Conservation (phyloP, 2,797 vertebrate genomes). For the Rhynchotus rufescens region DNA sequence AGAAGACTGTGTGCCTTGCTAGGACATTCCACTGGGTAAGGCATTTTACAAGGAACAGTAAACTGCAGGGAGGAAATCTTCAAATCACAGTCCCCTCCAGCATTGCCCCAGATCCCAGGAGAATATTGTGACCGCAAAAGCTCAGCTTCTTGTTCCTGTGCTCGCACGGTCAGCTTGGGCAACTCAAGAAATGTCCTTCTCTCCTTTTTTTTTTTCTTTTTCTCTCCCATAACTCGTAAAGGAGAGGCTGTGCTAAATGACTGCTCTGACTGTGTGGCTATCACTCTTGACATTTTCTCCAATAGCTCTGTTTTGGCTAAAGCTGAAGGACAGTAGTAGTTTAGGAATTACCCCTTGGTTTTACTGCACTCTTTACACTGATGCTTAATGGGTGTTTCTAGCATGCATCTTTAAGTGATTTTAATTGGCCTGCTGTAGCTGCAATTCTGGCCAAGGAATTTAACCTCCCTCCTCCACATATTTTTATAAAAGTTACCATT, state of each 20-base stretch:
- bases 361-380: background rate
- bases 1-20: background rate
- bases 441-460: background rate
- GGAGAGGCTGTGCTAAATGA: background rate
- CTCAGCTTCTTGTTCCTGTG: background rate
- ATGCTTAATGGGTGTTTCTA: background rate
- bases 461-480: background rate
- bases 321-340: background rate
- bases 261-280: background rate
- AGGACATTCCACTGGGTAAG: background rate
- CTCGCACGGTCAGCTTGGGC: background rate
- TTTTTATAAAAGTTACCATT: background rate
- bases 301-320: background rate
- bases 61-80: background rate
- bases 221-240: background rate
- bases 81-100: background rate
- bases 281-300: background rate
- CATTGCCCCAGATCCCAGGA: background rate
- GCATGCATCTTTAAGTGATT: background rate
- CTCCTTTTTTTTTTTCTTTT: background rate
- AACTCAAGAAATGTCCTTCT: background rate
- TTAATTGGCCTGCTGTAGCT: background rate
- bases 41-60: background rate
- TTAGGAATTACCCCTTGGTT: background rate
- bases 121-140: fast-evolving